Base-by-base conservation (phyloP, 2,797 vertebrate genomes). In the Hozukius guyotensis region DNA sequence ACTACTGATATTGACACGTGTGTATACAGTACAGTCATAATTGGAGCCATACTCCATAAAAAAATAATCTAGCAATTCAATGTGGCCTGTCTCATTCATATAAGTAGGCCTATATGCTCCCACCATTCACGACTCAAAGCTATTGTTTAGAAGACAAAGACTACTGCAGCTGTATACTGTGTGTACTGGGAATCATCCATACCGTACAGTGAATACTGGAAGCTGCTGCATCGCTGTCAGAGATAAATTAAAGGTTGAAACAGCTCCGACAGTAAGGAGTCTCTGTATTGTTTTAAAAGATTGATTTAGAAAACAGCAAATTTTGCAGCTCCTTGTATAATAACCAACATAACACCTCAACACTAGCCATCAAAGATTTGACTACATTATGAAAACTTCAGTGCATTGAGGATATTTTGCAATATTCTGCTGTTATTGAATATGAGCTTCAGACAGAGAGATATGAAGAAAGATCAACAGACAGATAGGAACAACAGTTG, bases 211-310 rank as follows among this genome's bases (percentile, higher is more conserved):
- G 49, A 70, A 38, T 13, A 1, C 68, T 38, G 52, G 68, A 25
- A 57, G 78, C 53, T 73, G 78, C 60, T 73, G 72, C 69, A 27
- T 22, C 3, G 10, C 66, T 72, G 63, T 72, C 53, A 69, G 59
- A 77, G 72, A 88, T 60, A 18, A 73, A 86, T 82, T 59, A 78
- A 68, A 72, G 36, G 14, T 53, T 53, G 42, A 57, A 83, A 73
- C 62, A 20, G 59, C 20, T 66, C 24, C 0, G 57, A 75, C 75
- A 65, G 42, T 34, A 29, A 55, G 32, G 38, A 75, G 42, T 55
- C 38, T 75, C 53, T 27, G 65, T 64, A 84, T 77, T 72, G 73
- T 78, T 70, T 66, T 68, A 72, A 42, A 56, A 64, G 52, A 81
- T 13, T 56, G 80, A 72, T 78, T 74, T 60, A 66, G 4, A 64